Conservation (phyloP, 2,888 invertebrate genomes). For the Caradrina kadenii region DNA sequence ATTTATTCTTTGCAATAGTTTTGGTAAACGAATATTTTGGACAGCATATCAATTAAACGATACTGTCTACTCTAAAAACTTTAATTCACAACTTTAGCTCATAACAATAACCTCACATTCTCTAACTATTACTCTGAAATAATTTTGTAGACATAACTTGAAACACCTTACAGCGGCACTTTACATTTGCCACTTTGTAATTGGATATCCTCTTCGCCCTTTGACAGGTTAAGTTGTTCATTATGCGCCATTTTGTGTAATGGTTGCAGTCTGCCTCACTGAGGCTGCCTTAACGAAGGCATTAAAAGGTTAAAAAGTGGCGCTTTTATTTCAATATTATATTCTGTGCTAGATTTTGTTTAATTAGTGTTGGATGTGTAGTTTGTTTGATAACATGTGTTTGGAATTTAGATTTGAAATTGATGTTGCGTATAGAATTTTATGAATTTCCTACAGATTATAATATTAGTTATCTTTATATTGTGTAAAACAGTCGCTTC, state of each 20-base stretch:
- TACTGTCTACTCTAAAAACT: no score
- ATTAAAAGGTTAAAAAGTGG: slow-evolving; percentile 51
- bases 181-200: slow-evolving; percentile 75
- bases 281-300: slow-evolving; percentile 60
- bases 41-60: no score
- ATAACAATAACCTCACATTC: slow-evolving; percentile 9
- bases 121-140: slow-evolving; percentile 29
- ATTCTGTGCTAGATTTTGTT: slow-evolving; percentile 25
- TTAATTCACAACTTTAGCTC: no score
- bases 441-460: background rate
- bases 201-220: slow-evolving; percentile 80
- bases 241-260: slow-evolving; percentile 78
- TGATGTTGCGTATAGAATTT: background rate
- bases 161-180: slow-evolving; percentile 67
- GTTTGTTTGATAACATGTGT: background rate
- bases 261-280: slow-evolving; percentile 66
- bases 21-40: no score
- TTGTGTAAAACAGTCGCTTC: no score
- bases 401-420: background rate
- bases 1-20: no score
- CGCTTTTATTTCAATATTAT: slow-evolving; percentile 24
- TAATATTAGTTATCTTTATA: background rate
- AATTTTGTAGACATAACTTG: slow-evolving; percentile 43
- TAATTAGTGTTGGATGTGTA: background rate
- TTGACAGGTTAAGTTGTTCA: slow-evolving; percentile 82